A percentile compares a stretch with the other conserved stretches of the same genome.
Evolutionary conservation across 2,797 vertebrate species (phyloP).

Genomic region (Neosilurus hyrtlii): DNA sequence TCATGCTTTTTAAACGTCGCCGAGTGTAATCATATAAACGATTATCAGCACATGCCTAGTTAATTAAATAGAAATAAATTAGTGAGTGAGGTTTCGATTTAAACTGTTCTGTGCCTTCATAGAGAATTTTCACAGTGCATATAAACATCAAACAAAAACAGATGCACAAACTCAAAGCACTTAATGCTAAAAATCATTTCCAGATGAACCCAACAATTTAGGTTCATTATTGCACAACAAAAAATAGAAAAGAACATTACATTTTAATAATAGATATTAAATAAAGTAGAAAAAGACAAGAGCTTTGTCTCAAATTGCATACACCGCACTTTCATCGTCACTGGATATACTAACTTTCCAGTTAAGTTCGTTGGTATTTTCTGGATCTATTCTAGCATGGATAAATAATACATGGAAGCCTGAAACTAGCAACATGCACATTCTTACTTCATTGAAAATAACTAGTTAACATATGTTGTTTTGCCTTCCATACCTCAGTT

Average conservation of each 20-base stretch:
- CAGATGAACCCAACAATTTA: background rate
- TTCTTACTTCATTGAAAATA: background rate
- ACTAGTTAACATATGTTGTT: background rate
- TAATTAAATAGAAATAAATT: slow-evolving; percentile 19
- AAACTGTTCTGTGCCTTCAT: slow-evolving; percentile 12
- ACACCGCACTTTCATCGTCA: background rate
- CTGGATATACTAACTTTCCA: background rate
- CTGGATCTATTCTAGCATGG: background rate
- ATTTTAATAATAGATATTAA: background rate
- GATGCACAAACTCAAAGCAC: slow-evolving; percentile 1
- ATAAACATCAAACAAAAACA: slow-evolving; percentile 8
- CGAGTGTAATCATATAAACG: background rate
- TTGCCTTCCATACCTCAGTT: background rate
- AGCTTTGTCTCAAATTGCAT: slow-evolving; percentile 29
- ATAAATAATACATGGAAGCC: background rate
- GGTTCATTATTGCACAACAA: slow-evolving; percentile 24
- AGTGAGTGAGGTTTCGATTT: slow-evolving; percentile 2
- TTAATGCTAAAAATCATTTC: slow-evolving; percentile 13
- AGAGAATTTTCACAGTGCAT: slow-evolving; percentile 25
- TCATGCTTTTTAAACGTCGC: slow-evolving; percentile 9
- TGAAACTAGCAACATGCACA: background rate
- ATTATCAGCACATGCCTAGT: slow-evolving; percentile 22
- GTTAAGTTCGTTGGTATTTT: background rate
- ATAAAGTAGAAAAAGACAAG: slow-evolving; percentile 5
- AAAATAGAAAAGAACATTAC: background rate